Evolutionary conservation across 2,888 invertebrate genomes (phyloP), one percentile per base, ranked within the genome.

Genomic region (Eristalis intricaria): DNA sequence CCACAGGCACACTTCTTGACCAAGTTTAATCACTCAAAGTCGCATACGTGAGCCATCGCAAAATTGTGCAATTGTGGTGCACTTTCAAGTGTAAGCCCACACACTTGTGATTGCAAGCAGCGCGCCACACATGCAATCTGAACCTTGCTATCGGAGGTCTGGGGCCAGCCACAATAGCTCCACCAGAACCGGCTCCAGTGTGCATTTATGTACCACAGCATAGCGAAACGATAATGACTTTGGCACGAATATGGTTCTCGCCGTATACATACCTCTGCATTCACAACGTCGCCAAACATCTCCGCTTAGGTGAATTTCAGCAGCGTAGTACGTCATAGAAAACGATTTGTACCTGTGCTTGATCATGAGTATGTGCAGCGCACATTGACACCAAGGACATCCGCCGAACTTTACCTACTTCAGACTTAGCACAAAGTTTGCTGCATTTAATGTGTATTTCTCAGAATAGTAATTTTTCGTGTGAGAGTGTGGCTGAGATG

Each of bases 141-240:
- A 78, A 86, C 85, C 85, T 86, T 86, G 83, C 71, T 75, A 86
- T 75, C 56, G 60, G 75, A 66, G 86, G 78, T 78, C 83, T 83
- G 71, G 66, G 86, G 78, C 83, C 86, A 83, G 70, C 86, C 68
- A 86, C 83, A 83, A 86, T 78, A 86, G 83, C 83, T 83, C 82
- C 78, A 83, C 70, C 70, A 86, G 74, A 87, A 87, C 87, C 87
- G 84, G 87, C 84, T 84, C 50, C 32, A 65, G 35, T 22, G 61
- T 26, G 50, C n/a, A 56, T n/a, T 66, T 73, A 23, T 77, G 58
- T 75, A 70, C 70, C 13, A 56, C 23, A 58, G 74, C 73, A 78
- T 38, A 86, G 69, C 85, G 43, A 87, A 79, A 58, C 87, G 84
- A 88, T 88, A 88, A 88, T 80, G 87, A 84, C 87, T 84, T 88